phyloP scores from a whole-genome alignment of 2,797 vertebrate species.

The Platalea minor region DNA sequence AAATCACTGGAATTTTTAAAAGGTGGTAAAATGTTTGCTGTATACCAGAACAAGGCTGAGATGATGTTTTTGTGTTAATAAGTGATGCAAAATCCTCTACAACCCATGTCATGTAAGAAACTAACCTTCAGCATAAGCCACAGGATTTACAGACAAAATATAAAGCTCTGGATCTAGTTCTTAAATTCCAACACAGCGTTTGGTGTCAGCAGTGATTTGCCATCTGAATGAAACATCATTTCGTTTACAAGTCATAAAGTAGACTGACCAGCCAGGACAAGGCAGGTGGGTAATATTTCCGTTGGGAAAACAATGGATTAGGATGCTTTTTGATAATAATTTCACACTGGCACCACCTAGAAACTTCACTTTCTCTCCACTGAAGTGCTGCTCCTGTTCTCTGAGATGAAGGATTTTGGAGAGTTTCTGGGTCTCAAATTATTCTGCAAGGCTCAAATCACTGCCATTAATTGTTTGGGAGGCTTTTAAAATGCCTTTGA shows the following conservation, averaged over 20 bases:
- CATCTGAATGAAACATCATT: background rate
- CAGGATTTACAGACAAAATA: background rate
- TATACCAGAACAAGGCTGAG: background rate
- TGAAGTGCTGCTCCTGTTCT: background rate
- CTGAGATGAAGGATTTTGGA: background rate
- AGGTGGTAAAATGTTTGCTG: background rate
- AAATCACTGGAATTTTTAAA: background rate
- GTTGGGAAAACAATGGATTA: background rate
- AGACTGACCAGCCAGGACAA: background rate
- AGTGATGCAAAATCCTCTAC: background rate
- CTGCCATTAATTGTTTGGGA: background rate
- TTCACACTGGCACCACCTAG: background rate
- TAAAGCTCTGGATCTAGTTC: background rate
- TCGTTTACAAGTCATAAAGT: background rate
- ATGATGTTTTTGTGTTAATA: background rate
- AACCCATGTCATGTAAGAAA: background rate
- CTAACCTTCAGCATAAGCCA: background rate
- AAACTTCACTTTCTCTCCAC: background rate
- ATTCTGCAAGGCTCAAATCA: background rate
- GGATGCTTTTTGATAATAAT: background rate
- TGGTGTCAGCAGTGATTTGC: background rate
- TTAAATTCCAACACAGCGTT: background rate
- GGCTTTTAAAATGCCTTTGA: background rate
- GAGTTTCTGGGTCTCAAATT: background rate
- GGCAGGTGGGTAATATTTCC: background rate